Base-by-base conservation (phyloP, 1,140 invertebrate genomes). In the Acromyrmex echinatior region DNA sequence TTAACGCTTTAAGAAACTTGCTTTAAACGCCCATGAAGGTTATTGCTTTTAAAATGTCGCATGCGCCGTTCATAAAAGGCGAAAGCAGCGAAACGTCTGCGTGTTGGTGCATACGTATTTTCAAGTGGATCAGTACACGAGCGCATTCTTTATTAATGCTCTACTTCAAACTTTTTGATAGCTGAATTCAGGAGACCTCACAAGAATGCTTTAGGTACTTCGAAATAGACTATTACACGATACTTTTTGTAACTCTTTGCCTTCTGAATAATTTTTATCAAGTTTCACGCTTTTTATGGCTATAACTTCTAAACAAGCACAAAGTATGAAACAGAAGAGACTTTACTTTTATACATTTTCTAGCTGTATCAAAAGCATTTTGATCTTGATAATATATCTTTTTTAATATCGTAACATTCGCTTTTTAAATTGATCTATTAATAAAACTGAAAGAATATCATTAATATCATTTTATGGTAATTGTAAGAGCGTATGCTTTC, bases 41-140 rank as follows among this genome's bases (percentile, higher is more conserved):
- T 84, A 84, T 84, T 84, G 80, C 80, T 84, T 84, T 84, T 74
- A 84, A 62, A 76, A 84, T 84, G 80, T 84, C 56, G 70, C 66
- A 45, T 81, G 65, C 51, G 35, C 70, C n/a, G 70, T n/a, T 14
- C 56, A 84, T 84, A 76, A 84, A 56, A 81, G 49, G 49, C 45
- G 73, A 85, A 62, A 21, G 39, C 35, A 16, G 49, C 7, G 56
- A 16, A 16, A 58, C 71, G 45, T 63, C 39, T 18, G 39, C 21
- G 85, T 35, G 60, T 60, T 66, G 81, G 51, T 74, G 78, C 56
- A 45, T 56, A 86, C 66, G 51, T 68, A 74, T 74, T 70, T 70
- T 56, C 31, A 35, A 49, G 45, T 31, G 56, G 66, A 45, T 56
- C 76, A 12, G 28, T 49, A 53, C 39, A 49, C 66, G 51, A 10